Evolutionary conservation across 2,797 vertebrate species (phyloP).

Genomic region (Galaxias olidus): DNA sequence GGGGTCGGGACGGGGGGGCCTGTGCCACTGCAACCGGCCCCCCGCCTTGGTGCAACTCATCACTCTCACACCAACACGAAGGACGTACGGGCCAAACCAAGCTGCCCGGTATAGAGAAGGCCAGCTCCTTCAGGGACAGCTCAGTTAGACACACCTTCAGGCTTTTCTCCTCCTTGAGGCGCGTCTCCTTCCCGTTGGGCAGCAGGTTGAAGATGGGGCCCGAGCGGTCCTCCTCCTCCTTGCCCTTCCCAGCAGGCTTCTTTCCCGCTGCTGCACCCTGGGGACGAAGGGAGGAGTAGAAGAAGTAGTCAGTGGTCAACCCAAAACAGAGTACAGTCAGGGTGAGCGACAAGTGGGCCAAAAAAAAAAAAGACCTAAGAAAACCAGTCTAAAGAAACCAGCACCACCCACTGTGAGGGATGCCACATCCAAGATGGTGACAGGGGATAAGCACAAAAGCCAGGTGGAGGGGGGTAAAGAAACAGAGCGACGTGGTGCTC

Average conservation of each 20-base stretch:
- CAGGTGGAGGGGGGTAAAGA: no score
- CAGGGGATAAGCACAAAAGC: no score
- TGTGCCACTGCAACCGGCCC: slow-evolving; percentile 55
- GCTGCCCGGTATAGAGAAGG: no score
- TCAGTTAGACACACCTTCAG: slow-evolving; percentile 15
- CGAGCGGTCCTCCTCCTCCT: slow-evolving; percentile 84
- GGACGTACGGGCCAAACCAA: no score
- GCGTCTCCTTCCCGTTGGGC: slow-evolving; percentile 86
- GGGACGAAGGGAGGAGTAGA: background rate
- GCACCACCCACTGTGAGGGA: no score
- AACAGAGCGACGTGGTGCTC: no score
- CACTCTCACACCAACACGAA: slow-evolving; percentile 77
- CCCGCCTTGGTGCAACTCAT: slow-evolving; percentile 59
- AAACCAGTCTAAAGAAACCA: background rate
- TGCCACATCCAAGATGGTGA: no score
- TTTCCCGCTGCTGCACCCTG: slow-evolving; percentile 76
- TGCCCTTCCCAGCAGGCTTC: slow-evolving; percentile 82
- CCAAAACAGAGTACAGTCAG: background rate
- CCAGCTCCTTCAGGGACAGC: no score
- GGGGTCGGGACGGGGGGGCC: slow-evolving; percentile 34
- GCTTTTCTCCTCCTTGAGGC: slow-evolving; percentile 84
- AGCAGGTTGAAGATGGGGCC: slow-evolving; percentile 85
- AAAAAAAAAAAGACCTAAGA: no score
- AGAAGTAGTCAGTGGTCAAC: background rate
- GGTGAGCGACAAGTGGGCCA: background rate